Percentiles rank a stretch among this genome's conserved stretches.
Evolutionary conservation across 2,888 invertebrate genomes (phyloP).

Genomic region (Andrena marginata): DNA sequence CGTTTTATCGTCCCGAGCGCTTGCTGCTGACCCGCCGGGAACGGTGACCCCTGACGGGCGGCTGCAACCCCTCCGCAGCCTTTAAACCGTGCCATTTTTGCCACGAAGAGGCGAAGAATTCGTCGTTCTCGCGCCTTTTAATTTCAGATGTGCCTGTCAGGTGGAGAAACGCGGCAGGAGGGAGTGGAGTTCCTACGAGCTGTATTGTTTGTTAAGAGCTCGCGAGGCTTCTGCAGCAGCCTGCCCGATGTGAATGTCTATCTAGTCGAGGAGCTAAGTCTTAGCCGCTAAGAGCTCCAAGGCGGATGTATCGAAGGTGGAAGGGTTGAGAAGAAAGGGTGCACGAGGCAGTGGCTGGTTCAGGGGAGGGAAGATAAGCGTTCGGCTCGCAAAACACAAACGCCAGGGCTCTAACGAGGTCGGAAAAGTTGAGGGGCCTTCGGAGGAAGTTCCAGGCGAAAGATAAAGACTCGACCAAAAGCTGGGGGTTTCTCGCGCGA

Average conservation of each 20-base stretch:
- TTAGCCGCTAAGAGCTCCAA: conserved; percentile 7
- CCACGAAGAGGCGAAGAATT: too few relatives aligned
- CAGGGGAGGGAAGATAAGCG: conserved; percentile 27
- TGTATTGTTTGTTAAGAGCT: neutral
- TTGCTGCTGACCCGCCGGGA: neutral
- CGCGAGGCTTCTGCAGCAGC: neutral
- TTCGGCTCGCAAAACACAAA: conserved; percentile 34
- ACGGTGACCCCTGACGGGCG: neutral
- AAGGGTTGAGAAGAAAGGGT: neutral
- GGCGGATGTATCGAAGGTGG: conserved; percentile 38
- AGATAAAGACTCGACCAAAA: conserved; percentile 34
- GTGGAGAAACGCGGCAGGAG: too few relatives aligned
- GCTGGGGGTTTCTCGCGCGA: neutral
- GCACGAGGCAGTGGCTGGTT: neutral
- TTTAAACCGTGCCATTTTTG: too few relatives aligned
- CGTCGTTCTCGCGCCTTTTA: neutral
- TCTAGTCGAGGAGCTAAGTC: neutral
- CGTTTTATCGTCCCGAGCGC: neutral
- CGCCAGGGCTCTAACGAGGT: conserved; percentile 17
- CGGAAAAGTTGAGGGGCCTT: conserved; percentile 33
- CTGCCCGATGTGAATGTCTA: neutral
- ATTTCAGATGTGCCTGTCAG: neutral
- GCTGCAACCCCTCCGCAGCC: too few relatives aligned
- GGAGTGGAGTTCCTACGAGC: too few relatives aligned
- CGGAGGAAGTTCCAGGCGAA: neutral